Evolutionary conservation across 2,888 invertebrate species (phyloP).

Genomic region (Drosophila pegasa): DNA sequence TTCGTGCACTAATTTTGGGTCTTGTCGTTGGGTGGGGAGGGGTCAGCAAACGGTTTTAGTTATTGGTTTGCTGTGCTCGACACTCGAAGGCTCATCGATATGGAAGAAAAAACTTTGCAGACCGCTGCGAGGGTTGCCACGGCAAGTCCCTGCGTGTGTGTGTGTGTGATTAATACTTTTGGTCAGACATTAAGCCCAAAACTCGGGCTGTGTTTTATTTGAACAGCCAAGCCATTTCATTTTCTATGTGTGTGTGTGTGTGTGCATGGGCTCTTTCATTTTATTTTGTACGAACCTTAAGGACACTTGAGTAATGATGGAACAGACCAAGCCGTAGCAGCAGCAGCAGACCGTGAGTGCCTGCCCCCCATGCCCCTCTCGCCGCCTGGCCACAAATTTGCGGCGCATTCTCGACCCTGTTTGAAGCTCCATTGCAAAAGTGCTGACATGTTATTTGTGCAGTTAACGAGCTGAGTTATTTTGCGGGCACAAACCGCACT

Average conservation of each 20-base stretch:
- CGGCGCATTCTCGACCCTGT: conserved; percentile 61
- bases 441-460: conserved; percentile 81
- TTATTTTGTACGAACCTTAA: conserved; percentile 69
- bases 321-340: conserved; percentile 66
- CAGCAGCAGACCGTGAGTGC: conserved; percentile 26
- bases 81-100: conserved; percentile 63
- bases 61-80: conserved; percentile 64
- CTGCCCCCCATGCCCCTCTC: background rate
- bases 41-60: conserved; percentile 58
- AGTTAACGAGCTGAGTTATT: conserved; percentile 80
- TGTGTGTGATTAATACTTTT: conserved; percentile 78
- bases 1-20: conserved; percentile 75
- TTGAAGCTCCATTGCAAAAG: conserved; percentile 66
- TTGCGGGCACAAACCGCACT: conserved; percentile 75
- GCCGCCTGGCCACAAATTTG: conserved; percentile 58
- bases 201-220: conserved; percentile 69
- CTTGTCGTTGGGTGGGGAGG: conserved; percentile 38
- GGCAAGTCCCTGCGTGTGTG: conserved; percentile 20
- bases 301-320: conserved; percentile 80
- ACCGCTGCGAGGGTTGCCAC: conserved; percentile 46
- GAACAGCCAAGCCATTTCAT: conserved; percentile 45
- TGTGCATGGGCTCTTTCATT: conserved; percentile 50
- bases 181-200: conserved; percentile 72
- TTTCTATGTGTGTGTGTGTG: conserved; percentile 14
- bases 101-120: conserved; percentile 69